Evolutionary conservation across 2,113 vertebrate species (phyloP), one percentile per base, ranked within the genome.

Genomic region (Elgaria multicarinata): DNA sequence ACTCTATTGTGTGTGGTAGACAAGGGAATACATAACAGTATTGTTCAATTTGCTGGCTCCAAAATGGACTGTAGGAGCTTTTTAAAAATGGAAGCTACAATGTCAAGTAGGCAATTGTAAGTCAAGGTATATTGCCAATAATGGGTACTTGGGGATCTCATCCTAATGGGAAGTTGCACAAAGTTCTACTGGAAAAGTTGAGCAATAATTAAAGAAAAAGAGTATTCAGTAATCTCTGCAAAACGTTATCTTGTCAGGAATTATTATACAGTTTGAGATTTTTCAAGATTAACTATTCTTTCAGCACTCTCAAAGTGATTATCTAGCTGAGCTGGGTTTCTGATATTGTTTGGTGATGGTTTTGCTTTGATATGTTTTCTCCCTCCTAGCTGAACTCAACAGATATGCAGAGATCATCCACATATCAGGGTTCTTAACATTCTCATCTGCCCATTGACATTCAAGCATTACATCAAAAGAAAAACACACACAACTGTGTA

Each of bases 341-440:
- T 77, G 24, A 36, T 20, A 66, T 20, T 58, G 18, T 46, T n/a
- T 89, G 39, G 18, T n/a, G 26, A n/a, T 50, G 26, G 44, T 50
- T 67, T 90, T 66, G 33, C 75, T 4, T 9, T 42, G 64, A 85
- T 71, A 64, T 77, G 33, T 4, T 83, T 20, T 74, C 22, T 1
- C 18, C 85, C 77, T 18, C 1, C 6, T 69, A 93, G 88, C 69
- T 84, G 3, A 50, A 85, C 83, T 85, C 83, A 67, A 0, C 62
- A 53, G 80, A 16, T 87, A 89, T 64, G 1, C 75, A 74, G n/a
- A 91, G 77, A 46, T 88, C 7, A 81, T 80, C 22, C 24, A 36
- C 76, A 55, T 71, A 46, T 83, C 24, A 66, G 8, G 4, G 22
- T 88, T 39, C 5, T 81, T 58, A 88, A 67, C 62, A 50, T 76